A percentile compares a stretch with the other conserved stretches of the same genome.
These are phyloP conservation scores for Meriones psammophilus DNA, from an alignment of 2,797 vertebrate species.

Conservation along the genomic window DNA sequence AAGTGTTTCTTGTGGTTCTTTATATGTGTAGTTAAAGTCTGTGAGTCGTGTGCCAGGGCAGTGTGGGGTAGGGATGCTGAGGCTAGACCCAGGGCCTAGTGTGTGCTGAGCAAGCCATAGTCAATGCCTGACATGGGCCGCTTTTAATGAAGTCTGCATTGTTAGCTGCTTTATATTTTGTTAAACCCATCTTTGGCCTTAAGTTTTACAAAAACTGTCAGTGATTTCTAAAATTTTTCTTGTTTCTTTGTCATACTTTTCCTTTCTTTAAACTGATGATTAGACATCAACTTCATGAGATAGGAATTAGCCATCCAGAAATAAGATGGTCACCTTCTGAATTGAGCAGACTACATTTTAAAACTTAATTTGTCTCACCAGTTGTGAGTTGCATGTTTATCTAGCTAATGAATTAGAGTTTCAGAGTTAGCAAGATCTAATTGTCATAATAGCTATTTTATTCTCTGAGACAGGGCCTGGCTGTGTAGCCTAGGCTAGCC, in stretches of 20 bases:
- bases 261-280: conserved; percentile 7
- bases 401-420: conserved; percentile 37
- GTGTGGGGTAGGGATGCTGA: neutral
- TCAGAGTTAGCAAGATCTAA: neutral
- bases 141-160: conserved; percentile 56
- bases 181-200: conserved; percentile 7
- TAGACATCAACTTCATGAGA: conserved; percentile 45
- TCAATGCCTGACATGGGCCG: neutral
- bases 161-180: conserved; percentile 8
- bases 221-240: conserved; percentile 55
- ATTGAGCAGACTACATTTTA: conserved; percentile 29
- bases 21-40: conserved; percentile 51
- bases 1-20: conserved; percentile 31
- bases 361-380: conserved; percentile 24
- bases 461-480: neutral
- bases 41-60: neutral
- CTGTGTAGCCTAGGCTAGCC: neutral
- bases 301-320: conserved; percentile 23
- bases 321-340: neutral
- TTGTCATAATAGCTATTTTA: conserved; percentile 48
- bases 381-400: conserved; percentile 54
- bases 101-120: neutral
- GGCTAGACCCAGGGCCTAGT: neutral
- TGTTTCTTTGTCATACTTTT: neutral
- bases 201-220: conserved; percentile 65